Evolutionary conservation across 2,113 vertebrate species (phyloP), one percentile per base, ranked within the genome.

Genomic region (Lampris megalopsis): DNA sequence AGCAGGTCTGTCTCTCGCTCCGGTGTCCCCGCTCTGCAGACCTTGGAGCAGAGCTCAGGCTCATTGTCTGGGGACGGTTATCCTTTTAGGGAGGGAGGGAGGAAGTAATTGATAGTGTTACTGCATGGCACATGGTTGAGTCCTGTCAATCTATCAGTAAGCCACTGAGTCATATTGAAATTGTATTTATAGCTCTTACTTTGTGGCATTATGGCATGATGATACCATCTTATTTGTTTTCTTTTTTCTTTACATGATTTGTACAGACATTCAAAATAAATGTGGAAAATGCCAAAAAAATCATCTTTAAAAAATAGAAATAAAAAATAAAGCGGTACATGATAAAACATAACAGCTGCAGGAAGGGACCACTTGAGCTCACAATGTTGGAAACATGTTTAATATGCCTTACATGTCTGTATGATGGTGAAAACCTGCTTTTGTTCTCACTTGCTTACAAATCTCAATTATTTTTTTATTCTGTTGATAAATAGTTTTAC

Each of bases 11-110:
- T 84, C 83, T 85, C 87, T 86, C 83, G 86, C 73, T 77, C 78
- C 82, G 71, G 64, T 83, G 75, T 86, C 86, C 75, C 77, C 74
- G 75, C 86, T 86, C 85, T 85, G 77, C 71, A 81, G 83, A 91
- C 74, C 86, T 85, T 84, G 75, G 85, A 89, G 89, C 88, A 75
- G 76, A 82, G 86, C 88, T 63, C 74, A 83, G 70, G 83, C 85
- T 89, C 81, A 81, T 86, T 87, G 90, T 90, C 87, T 86, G 73
- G 80, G 83, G 85, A 86, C 84, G 78, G 80, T 80, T 83, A 87
- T 84, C 75, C 85, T 86, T 73, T 81, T 82, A 24, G 79, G 73
- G 75, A 79, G 73, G 65, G 65, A 79, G 66, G 77, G 68, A 84
- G 82, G 84, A 82, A 75, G 84, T 86, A 83, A 69, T 62, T 77